Evolutionary conservation across 2,113 vertebrate species (phyloP).

Genomic region (Triplophysa rosa): DNA sequence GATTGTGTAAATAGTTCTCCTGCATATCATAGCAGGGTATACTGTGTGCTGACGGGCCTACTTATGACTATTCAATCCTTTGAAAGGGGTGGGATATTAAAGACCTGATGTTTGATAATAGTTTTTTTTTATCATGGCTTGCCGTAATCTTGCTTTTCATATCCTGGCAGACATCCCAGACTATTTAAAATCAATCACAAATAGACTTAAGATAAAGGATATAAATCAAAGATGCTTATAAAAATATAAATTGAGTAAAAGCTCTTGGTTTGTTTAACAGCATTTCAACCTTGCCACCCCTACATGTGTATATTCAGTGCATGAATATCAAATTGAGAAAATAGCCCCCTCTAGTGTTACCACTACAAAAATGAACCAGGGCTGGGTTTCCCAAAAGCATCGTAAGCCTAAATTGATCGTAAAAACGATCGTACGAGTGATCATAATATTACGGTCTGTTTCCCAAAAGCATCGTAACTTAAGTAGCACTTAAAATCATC

Average conservation of each 20-base stretch:
- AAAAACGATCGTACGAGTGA: too few species aligned
- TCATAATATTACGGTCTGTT: too few species aligned
- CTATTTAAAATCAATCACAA: background rate
- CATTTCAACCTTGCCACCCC: background rate
- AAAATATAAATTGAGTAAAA: background rate
- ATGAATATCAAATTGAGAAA: background rate
- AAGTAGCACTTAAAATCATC: background rate
- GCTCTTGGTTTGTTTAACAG: slow-evolving; percentile 1
- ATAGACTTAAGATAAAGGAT: background rate
- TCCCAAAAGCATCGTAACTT: too few species aligned
- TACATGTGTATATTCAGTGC: background rate
- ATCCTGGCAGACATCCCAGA: slow-evolving; percentile 9
- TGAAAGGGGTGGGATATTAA: slow-evolving; percentile 4
- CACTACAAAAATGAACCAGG: background rate
- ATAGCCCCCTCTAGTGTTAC: slow-evolving; percentile 34
- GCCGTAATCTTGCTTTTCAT: background rate
- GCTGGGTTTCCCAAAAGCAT: too few species aligned
- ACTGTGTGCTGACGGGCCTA: slow-evolving; percentile 17
- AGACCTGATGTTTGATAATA: background rate
- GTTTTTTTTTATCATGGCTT: background rate
- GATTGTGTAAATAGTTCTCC: slow-evolving; percentile 35
- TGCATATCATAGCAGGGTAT: background rate
- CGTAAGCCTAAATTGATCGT: too few species aligned
- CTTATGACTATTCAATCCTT: slow-evolving; percentile 20
- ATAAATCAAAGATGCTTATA: background rate